Evolutionary conservation across 1,140 invertebrate genomes (phyloP), one percentile per base, ranked within the genome.

Genomic region (Acromyrmex charruanus): DNA sequence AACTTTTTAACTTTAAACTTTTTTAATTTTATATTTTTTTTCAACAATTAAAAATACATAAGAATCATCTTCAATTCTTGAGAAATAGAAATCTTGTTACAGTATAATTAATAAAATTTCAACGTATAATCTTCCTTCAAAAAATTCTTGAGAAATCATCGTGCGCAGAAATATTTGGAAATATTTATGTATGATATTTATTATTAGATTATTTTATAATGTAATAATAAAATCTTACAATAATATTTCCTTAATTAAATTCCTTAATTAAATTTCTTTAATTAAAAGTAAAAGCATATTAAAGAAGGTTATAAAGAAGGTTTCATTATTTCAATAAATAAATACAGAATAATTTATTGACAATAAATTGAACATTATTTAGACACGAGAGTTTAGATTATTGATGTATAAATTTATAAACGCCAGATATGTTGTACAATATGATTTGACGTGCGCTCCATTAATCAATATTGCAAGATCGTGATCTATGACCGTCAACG

Each of bases 391-490:
- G 10, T 21, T 49, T 1, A 55, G 16, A 65, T 25, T 31, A 10
- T 12, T 12, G 9, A 4, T 39, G 12, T 61, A 74, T 21, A 61
- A 61, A 74, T 84, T 74, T 84, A 44, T 59, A 82, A 51, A 61
- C 16, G 69, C 7, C 25, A 31, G 3, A 21, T 18, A 25, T 61
- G 39, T 31, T 12, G 39, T 18, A 39, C 59, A 75, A 75, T 44
- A 39, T 25, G 55, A 74, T 49, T 28, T 71, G 39, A 21, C 66
- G 25, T 35, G n/a, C 6, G 51, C 6, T 18, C 39, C 44, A 84
- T 84, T 84, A 84, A 84, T 84, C 80, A 84, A 84, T 84, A 84
- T 84, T 74, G 35, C 69, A 84, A 75, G 69, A 84, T 84, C 39
- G n/a, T 84, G 80, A 84, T 84, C 80, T 84, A 84, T 25, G 35